Conservation (phyloP, 2,113 vertebrate genomes). For the Dromiciops gliroides region DNA sequence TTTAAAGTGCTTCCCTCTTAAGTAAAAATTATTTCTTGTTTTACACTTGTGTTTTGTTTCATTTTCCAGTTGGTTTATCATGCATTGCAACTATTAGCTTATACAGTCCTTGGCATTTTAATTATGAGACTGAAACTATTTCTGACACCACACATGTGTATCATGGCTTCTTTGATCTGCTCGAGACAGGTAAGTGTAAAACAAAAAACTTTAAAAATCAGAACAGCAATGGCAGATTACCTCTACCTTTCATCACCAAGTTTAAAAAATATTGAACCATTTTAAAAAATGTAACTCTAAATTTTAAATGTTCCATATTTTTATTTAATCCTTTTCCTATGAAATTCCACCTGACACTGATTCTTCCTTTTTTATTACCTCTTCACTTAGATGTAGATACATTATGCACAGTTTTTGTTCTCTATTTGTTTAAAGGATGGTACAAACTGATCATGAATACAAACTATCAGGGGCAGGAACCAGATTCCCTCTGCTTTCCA, state of each 20-base stretch:
- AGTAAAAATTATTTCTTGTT: neutral
- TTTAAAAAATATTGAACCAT: neutral
- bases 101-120: constrained; percentile 89
- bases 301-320: neutral
- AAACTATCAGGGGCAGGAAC: neutral
- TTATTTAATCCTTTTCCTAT: neutral
- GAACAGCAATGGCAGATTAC: accelerated
- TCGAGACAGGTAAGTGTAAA: constrained; percentile 95
- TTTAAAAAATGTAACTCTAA: neutral
- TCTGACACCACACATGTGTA: constrained; percentile 95
- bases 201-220: neutral
- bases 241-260: neutral
- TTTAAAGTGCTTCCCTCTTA: neutral
- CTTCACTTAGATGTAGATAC: neutral
- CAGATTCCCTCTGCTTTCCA: neutral
- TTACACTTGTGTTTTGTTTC: neutral
- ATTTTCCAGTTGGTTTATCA: constrained; percentile 92
- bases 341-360: neutral
- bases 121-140: constrained; percentile 98
- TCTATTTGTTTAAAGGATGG: neutral
- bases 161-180: constrained; percentile 95
- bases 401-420: neutral
- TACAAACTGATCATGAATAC: neutral
- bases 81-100: constrained; percentile 92
- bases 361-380: neutral